A percentile compares a stretch with the other conserved stretches of the same genome.
phyloP scores from a whole-genome alignment of 2,888 invertebrate genomes.

The Trilocha varians region DNA sequence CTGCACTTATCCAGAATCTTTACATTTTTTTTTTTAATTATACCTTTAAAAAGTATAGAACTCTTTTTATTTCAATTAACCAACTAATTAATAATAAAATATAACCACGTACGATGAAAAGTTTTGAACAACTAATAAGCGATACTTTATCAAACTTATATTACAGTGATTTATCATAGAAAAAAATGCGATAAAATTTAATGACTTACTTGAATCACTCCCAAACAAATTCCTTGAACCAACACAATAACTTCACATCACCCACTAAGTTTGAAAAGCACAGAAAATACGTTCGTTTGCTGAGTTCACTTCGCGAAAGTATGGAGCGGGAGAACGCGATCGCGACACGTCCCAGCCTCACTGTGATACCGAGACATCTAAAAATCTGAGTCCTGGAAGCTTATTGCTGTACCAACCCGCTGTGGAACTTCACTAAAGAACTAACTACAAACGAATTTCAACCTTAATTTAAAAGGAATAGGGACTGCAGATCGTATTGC shows the following conservation, averaged over 20 bases:
- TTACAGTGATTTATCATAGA: neutral
- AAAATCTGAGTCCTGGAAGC: conserved; percentile 65
- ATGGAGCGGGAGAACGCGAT: conserved; percentile 11
- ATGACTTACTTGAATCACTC: conserved; percentile 9
- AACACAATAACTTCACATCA: conserved; percentile 18
- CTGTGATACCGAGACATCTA: conserved; percentile 56
- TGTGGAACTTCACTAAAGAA: conserved; percentile 29
- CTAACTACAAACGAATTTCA: conserved; percentile 10
- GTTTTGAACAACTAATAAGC: no score
- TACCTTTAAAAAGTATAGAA: no score
- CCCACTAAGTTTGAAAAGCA: conserved; percentile 20
- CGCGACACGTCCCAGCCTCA: conserved; percentile 49
- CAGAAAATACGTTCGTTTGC: neutral
- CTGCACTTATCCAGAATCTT: no score
- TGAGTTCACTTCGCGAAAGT: conserved; percentile 13
- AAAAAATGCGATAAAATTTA: conserved; percentile 4
- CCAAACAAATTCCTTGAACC: conserved; percentile 12
- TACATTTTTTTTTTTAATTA: no score
- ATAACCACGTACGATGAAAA: no score
- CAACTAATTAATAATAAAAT: no score
- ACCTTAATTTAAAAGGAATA: conserved; percentile 8
- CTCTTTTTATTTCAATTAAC: no score
- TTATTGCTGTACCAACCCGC: conserved; percentile 54
- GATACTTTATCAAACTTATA: no score
- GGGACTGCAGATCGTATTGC: conserved; percentile 12